Conservation (phyloP, 2,888 invertebrate species). For the Trichacis sp. region DNA sequence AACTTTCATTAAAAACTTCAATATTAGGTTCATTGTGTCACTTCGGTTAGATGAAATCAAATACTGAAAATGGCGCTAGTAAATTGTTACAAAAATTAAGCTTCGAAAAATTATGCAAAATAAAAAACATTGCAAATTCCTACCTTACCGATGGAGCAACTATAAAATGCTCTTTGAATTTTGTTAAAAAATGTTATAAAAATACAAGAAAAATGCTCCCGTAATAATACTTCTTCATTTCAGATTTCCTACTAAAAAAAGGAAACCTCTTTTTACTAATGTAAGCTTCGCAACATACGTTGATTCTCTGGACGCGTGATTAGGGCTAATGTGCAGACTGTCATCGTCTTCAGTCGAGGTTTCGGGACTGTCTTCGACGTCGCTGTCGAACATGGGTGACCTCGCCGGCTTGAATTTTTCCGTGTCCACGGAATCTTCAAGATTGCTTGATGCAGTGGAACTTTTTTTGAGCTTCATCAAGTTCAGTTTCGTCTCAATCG, state of each 20-base stretch:
- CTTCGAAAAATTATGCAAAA: too few species aligned
- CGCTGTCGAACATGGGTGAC: conserved; percentile 80
- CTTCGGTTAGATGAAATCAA: too few species aligned
- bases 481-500: conserved; percentile 90
- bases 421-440: conserved; percentile 44
- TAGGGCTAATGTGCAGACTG: conserved; percentile 55
- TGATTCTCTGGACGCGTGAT: conserved; percentile 52
- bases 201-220: neutral
- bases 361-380: conserved; percentile 84
- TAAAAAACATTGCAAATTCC: too few species aligned
- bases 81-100: too few species aligned
- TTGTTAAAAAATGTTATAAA: neutral
- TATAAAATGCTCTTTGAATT: too few species aligned
- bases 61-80: too few species aligned
- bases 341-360: conserved; percentile 82
- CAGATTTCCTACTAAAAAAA: too few species aligned
- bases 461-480: conserved; percentile 75
- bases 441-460: conserved; percentile 49
- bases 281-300: conserved; percentile 45
- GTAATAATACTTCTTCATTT: too few species aligned
- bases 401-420: conserved; percentile 55
- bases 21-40: too few species aligned
- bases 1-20: too few species aligned
- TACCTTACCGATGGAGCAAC: too few species aligned
- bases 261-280: too few species aligned